Evolutionary conservation across 2,888 invertebrate genomes (phyloP), one percentile per base, ranked within the genome.

Genomic region (Hypena proboscidalis): DNA sequence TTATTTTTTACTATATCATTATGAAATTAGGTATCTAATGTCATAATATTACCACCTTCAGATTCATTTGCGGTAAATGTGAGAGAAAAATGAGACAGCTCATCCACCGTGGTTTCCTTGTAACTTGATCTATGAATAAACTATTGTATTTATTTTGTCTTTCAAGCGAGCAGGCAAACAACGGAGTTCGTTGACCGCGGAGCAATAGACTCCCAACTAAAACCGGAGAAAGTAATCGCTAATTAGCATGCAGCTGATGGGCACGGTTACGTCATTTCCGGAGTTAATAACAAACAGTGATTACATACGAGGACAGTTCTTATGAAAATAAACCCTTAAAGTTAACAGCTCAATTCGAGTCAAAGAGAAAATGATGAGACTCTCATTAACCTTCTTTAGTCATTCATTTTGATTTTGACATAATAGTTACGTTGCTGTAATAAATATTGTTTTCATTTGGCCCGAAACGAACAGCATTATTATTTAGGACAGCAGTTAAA

Each of bases 171-270:
- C 22, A 36, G 41, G 50, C 46, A 54, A 39, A 48, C 33, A 50
- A 45, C 40, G 9, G 31, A 45, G 66, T 56, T 64, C 66, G 51
- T n/a, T 48, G 62, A 48, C 53, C 51, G 30, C 9, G 22, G 20
- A 55, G 32, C 58, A 52, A 43, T 33, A 50, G 38, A 57, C 41
- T 17, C 43, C 27, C 37, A 41, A 58, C 59, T 40, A 55, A 58
- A 67, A 69, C 58, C 59, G 59, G 80, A 72, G 81, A 83, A 83
- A 82, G 82, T 76, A 61, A 68, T 67, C 47, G 36, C 44, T 67
- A 74, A 82, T 83, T 80, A 80, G 67, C 77, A 78, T 79, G 70
- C 71, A 58, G 59, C 53, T 65, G 59, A 68, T 73, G 70, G 63
- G 50, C 61, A 58, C 55, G 51, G 49, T 75, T 77, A 70, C 74